These are phyloP conservation scores for Halocynthia roretzi DNA, from an alignment of 23 tunicate genomes.

Conservation along the genomic window DNA sequence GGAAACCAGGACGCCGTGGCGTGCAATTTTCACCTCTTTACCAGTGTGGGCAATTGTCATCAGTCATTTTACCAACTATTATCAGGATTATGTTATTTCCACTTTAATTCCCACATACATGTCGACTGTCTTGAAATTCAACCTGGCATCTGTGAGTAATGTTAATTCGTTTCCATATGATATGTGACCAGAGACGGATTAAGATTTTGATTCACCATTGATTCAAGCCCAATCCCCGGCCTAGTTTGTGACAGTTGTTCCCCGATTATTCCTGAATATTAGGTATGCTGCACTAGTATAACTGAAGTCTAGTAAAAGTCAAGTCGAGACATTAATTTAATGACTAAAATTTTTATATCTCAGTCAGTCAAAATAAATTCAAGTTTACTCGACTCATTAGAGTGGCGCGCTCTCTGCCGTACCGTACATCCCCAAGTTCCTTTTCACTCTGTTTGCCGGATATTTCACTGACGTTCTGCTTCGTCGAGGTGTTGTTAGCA, in stretches of 20 bases:
- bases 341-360: no score
- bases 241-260: no score
- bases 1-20: slow-evolving; percentile 66
- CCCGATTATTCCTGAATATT: no score
- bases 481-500: slow-evolving; percentile 8
- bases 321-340: no score
- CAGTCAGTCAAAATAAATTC: no score
- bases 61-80: slow-evolving; percentile 89
- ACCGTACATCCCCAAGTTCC: slow-evolving; percentile 20
- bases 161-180: not conserved
- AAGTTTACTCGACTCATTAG: not conserved
- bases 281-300: no score
- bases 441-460: slow-evolving; percentile 24
- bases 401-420: slow-evolving; percentile 31
- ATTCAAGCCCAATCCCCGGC: no score
- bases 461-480: slow-evolving; percentile 22
- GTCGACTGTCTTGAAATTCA: slow-evolving; percentile 55
- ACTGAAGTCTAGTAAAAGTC: no score
- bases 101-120: slow-evolving; percentile 87
- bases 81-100: slow-evolving; percentile 78
- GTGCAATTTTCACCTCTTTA: slow-evolving; percentile 68
- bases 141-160: slow-evolving; percentile 58
- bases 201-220: no score
- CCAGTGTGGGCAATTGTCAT: slow-evolving; percentile 68
- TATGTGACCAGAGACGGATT: no score